Conservation (phyloP, 2,113 vertebrate genomes). For the Ceuthmochares aereus region DNA sequence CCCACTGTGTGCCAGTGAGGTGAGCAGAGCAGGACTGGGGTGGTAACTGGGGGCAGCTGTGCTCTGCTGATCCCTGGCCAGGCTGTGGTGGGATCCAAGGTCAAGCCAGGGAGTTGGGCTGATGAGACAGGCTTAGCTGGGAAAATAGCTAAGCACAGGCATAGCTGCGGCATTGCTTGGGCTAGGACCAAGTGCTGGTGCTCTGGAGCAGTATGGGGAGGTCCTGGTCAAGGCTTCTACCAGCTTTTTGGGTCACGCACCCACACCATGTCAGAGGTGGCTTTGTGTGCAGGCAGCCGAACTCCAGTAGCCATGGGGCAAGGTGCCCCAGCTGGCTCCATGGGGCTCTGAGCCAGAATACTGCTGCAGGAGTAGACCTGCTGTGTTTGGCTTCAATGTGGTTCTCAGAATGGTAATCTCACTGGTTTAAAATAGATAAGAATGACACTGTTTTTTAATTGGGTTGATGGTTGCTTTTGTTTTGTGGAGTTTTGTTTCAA, state of each 20-base stretch:
- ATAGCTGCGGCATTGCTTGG: neutral
- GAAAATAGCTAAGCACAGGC: rapidly evolving
- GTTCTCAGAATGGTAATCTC: neutral
- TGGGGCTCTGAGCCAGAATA: neutral
- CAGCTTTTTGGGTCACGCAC: neutral
- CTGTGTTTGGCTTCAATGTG: neutral
- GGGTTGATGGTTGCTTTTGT: neutral
- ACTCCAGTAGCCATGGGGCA: neutral
- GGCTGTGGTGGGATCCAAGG: rapidly evolving
- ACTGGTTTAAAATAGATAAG: neutral
- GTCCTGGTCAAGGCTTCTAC: neutral
- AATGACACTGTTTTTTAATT: neutral
- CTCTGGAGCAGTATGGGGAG: neutral
- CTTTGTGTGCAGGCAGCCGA: neutral
- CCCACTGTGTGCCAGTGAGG: neutral
- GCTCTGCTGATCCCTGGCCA: too few relatives aligned
- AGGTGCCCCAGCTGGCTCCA: neutral
- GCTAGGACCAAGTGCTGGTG: neutral
- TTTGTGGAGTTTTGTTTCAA: neutral
- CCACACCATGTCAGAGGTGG: rapidly evolving
- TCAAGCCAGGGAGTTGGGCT: rapidly evolving
- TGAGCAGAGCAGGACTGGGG: neutral
- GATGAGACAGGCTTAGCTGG: neutral
- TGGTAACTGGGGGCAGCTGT: neutral
- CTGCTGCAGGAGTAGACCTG: neutral